Conservation (phyloP, 1,140 invertebrate species). For the Drosophila bocqueti region DNA sequence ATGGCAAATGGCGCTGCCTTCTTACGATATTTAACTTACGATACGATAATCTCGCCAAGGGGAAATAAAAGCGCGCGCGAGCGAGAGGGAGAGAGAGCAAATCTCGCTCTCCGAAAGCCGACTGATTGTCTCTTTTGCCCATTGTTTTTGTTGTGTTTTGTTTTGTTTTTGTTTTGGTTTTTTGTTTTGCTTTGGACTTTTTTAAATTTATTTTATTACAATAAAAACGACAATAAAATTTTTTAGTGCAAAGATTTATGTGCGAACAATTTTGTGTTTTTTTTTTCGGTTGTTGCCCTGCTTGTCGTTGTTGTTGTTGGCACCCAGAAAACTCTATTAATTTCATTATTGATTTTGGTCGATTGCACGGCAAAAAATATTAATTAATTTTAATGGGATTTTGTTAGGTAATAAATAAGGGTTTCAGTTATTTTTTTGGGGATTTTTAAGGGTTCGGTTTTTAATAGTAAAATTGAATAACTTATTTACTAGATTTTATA, state of each 20-base stretch:
- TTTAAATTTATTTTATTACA: slow-evolving; percentile 74
- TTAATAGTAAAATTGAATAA: too few species aligned
- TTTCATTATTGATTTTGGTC: slow-evolving; percentile 43
- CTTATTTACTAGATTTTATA: too few species aligned
- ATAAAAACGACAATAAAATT: slow-evolving; percentile 84
- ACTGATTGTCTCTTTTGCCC: slow-evolving; percentile 60
- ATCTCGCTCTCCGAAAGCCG: slow-evolving; percentile 39
- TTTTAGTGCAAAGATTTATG: slow-evolving; percentile 83
- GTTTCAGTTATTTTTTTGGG: neutral
- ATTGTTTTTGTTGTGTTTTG: slow-evolving; percentile 33
- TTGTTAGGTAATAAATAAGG: neutral
- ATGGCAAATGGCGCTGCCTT: slow-evolving; percentile 75
- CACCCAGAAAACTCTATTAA: slow-evolving; percentile 54
- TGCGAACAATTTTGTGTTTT: slow-evolving; percentile 66
- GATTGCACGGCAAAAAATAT: neutral
- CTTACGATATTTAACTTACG: slow-evolving; percentile 80
- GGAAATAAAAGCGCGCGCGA: slow-evolving; percentile 46
- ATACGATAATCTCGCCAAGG: slow-evolving; percentile 62
- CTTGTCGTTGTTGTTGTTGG: slow-evolving; percentile 25
- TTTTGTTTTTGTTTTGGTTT: slow-evolving; percentile 21
- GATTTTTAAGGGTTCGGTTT: too few species aligned
- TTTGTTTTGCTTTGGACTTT: slow-evolving; percentile 18
- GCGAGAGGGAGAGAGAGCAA: slow-evolving; percentile 28
- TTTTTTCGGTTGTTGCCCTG: slow-evolving; percentile 44
- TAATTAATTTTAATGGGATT: neutral